Conservation (phyloP, 1,140 invertebrate genomes). For the Dufourea novaeangliae region DNA sequence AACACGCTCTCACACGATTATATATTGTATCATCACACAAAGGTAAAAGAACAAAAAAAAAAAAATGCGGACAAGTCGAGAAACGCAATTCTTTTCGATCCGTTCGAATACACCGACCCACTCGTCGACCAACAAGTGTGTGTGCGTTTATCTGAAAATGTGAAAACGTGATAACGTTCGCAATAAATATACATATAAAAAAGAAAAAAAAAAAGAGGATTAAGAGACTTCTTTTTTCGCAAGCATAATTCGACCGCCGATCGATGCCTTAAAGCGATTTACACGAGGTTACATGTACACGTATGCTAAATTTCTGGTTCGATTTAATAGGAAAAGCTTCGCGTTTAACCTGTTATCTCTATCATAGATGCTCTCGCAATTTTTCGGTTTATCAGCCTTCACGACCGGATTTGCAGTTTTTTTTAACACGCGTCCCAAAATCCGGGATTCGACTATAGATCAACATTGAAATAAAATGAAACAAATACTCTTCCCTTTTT, state of each 20-base stretch:
- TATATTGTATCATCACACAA: no score
- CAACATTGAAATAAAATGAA: background rate
- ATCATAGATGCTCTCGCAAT: background rate
- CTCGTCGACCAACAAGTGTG: conserved; percentile 8
- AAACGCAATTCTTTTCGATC: conserved; percentile 52
- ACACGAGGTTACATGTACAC: background rate
- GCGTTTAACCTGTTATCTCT: no score
- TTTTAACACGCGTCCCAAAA: conserved; percentile 31
- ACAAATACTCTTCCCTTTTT: background rate
- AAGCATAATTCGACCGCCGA: conserved; percentile 3
- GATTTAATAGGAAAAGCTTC: no score
- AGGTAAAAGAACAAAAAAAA: no score
- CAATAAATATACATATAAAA: no score
- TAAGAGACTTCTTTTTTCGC: background rate
- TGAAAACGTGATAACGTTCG: background rate
- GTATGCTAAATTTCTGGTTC: background rate
- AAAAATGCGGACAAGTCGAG: no score
- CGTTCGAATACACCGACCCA: conserved; percentile 19
- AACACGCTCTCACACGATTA: no score
- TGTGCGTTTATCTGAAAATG: conserved; percentile 16
- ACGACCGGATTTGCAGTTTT: background rate
- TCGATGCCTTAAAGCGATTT: background rate
- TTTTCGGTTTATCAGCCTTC: background rate
- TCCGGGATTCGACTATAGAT: no score
- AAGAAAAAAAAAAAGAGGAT: no score